Conservation (phyloP, 2,797 vertebrate genomes). For the Cyclopterus lumpus region DNA sequence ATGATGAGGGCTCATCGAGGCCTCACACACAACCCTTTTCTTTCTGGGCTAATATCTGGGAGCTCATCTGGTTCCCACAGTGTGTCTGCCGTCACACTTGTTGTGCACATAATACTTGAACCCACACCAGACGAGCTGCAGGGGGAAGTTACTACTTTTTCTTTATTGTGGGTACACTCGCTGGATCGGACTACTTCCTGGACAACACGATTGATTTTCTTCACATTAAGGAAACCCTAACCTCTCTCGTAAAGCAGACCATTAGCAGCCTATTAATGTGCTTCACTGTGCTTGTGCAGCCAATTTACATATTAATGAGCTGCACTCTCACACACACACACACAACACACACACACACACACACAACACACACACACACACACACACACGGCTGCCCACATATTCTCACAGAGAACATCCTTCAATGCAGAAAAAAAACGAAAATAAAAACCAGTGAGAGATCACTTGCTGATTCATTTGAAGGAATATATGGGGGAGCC, state of each 20-base stretch:
- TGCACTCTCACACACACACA: conserved; percentile 44
- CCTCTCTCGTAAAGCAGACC: conserved; percentile 70
- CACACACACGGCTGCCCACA: conserved; percentile 53
- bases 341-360: conserved; percentile 16
- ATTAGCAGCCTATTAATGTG: conserved; percentile 77
- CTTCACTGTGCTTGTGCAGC: conserved; percentile 61
- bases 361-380: conserved; percentile 33
- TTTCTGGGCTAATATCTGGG: background rate
- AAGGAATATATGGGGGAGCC: conserved; percentile 45
- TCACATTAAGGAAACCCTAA: conserved; percentile 74
- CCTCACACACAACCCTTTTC: background rate
- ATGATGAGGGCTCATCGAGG: conserved; percentile 2
- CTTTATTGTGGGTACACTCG: conserved; percentile 43
- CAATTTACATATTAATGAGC: conserved; percentile 81
- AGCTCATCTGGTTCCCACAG: background rate
- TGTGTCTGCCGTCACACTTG: background rate
- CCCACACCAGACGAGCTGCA: conserved; percentile 1
- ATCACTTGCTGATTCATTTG: conserved; percentile 58
- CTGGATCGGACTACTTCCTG: conserved; percentile 51
- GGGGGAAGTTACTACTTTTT: conserved; percentile 14
- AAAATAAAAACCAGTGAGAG: conserved; percentile 24
- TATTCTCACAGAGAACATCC: conserved; percentile 41
- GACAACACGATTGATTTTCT: conserved; percentile 65
- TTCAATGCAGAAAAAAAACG: conserved; percentile 12
- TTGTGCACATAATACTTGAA: background rate